Base-by-base conservation (phyloP, 2,888 invertebrate species). In the Campaea margaritaria region DNA sequence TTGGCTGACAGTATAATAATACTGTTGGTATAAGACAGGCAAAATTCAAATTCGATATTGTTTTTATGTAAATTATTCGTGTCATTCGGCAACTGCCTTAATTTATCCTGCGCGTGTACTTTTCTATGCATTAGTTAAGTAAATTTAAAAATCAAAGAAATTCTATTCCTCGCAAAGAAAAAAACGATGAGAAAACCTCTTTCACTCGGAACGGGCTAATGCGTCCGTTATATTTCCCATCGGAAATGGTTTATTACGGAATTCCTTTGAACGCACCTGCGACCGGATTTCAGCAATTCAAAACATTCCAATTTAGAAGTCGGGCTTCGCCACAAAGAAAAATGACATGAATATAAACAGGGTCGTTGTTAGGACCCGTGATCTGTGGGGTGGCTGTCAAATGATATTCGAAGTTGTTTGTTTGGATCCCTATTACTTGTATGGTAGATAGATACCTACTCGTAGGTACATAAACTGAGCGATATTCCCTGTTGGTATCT, bases 241-340 rank as follows among this genome's bases (percentile, higher is more conserved):
- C 65, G 75, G 70, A 66, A 78, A 78, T 75, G 78, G 76, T 78
- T 78, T 81, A 81, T 77, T 78, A 77, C 66, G 70, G 75, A 72
- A 79, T 79, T 70, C 73, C 72, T 82, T 82, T 79, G 77, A 75
- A 63, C 68, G 72, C 81, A 82, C 81, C 81, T 82, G 83, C 64
- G 78, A 65, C 71, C 70, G 73, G 70, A 68, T 78, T 82, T 78
- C 74, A 75, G 78, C 76, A 75, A 81, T 83, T 81, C 82, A 78
- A 82, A 84, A 83, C 76, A 82, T 83, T 82, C 70, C 76, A 82
- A 82, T 82, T 81, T 79, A 71, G 75, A 79, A 70, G 62, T 68
- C 70, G 56, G 64, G 58, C 58, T 70, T 69, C 66, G 62, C 62
- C 67, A 76, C 71, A 78, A 78, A 77, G 75, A 75, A 78, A 74